A percentile compares a stretch with the other conserved stretches of the same genome.
phyloP scores from a whole-genome alignment of 2,888 invertebrate genomes.

The Pristionchus japonicus region DNA sequence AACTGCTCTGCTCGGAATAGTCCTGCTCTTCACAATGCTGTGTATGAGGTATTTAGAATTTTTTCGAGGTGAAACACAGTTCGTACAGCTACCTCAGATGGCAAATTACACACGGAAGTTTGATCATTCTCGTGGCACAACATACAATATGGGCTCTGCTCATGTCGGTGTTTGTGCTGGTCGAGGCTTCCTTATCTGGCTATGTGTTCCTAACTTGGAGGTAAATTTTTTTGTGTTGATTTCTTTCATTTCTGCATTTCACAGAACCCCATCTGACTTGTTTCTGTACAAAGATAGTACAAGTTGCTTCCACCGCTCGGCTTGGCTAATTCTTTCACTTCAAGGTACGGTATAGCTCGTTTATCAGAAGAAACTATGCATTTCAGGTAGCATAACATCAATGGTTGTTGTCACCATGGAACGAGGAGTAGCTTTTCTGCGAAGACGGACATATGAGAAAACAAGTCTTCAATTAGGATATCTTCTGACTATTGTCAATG shows the following conservation, averaged over 20 bases:
- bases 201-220: not conserved
- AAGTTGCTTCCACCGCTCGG: not conserved
- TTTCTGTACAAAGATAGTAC: not conserved
- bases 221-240: not conserved
- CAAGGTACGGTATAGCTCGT: not conserved
- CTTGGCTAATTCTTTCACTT: not conserved
- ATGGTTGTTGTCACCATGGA: not conserved
- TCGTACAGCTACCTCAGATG: too few species aligned
- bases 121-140: not conserved
- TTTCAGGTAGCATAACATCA: not conserved
- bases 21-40: not conserved
- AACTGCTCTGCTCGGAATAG: not conserved
- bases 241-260: too few species aligned
- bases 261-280: too few species aligned
- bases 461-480: not conserved
- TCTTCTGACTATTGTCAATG: not conserved
- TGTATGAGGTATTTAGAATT: not conserved
- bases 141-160: not conserved
- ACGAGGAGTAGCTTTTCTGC: not conserved
- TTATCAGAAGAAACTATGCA: too few species aligned
- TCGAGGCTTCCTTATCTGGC: not conserved
- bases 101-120: not conserved
- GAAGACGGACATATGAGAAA: not conserved
- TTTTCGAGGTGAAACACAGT: too few species aligned
- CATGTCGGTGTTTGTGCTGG: not conserved